These are phyloP conservation scores for Sterna hirundo DNA, from an alignment of 2,113 vertebrate species.

Conservation along the genomic window DNA sequence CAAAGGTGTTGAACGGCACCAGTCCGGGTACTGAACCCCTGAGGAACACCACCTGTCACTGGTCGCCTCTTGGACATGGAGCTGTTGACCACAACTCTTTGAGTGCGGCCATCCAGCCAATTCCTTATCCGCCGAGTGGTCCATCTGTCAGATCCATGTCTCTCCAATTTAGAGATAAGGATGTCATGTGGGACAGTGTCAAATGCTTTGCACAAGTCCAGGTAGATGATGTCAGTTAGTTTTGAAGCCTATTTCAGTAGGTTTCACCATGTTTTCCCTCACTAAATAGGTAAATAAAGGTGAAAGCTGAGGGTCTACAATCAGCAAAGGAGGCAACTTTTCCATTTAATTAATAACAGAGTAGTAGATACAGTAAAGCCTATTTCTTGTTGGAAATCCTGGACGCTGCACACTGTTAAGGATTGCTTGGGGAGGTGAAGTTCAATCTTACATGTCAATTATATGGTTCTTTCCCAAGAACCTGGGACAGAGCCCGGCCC, in stretches of 20 bases:
- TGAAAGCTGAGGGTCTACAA: neutral
- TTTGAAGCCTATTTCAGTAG: neutral
- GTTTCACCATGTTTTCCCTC: neutral
- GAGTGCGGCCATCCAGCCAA: too few relatives aligned
- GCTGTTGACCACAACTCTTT: too few relatives aligned
- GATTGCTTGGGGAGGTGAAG: neutral
- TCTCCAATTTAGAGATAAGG: too few relatives aligned
- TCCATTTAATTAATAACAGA: neutral
- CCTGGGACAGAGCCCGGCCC: neutral
- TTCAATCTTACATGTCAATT: neutral
- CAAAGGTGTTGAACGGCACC: too few relatives aligned
- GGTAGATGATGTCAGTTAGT: too few relatives aligned
- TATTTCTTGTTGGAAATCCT: neutral
- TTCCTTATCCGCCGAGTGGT: too few relatives aligned
- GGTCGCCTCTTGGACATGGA: too few relatives aligned
- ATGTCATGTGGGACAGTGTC: too few relatives aligned
- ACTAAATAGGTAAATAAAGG: neutral
- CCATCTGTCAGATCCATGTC: too few relatives aligned
- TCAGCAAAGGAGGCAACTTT: neutral
- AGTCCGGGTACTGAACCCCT: too few relatives aligned
- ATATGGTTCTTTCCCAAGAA: neutral
- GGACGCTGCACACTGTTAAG: neutral
- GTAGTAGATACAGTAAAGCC: neutral
- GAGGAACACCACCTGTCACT: too few relatives aligned
- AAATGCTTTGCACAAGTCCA: too few relatives aligned